Evolutionary conservation across 2,797 vertebrate genomes (phyloP), one percentile per base, ranked within the genome.

Genomic region (Halcyon leucocephala): DNA sequence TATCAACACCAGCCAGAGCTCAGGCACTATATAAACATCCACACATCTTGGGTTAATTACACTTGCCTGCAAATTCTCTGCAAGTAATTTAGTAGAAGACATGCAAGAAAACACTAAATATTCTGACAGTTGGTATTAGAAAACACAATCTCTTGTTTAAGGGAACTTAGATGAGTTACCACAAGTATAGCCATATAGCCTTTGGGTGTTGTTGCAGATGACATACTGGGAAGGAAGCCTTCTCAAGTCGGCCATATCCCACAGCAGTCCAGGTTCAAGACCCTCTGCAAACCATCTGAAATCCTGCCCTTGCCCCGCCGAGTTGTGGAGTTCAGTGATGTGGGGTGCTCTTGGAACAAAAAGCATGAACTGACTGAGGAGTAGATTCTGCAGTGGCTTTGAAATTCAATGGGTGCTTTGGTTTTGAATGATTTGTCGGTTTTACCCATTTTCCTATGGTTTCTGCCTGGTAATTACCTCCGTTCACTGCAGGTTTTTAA

Each of bases 11-110:
- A 94, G 64, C 55, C 86, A 73, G 89, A 92, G 64, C 85, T 89
- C 85, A 96, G 96, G 73, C 74, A 37, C 67, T 95, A 6, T 42
- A 70, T 86, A 95, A 97, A 91, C 85, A 92, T 64, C 61, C 4
- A 12, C 83, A 86, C 91, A 90, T 94, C 91, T 96, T 95, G 90
- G 28, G 84, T 84, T 86, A 91, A 94, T 95, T 96, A 94, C 26
- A 25, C 44, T 66, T 88, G 79, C 87, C 73, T 90, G 79, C 71
- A 21, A 55, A 51, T 60, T 81, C 4, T 0, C 46, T 84, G 52
- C 51, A 48, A 82, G 82, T 51, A 84, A 82, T 89, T 84, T 91
- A 31, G 1, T 51, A 60, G 71, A 66, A 72, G 69, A 65, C 86
- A 82, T 64, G 77, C 70, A 87, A 76, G 62, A 89, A 89, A 92